Conservation (phyloP, 1,140 invertebrate genomes). For the Drosophila kanapiae region DNA sequence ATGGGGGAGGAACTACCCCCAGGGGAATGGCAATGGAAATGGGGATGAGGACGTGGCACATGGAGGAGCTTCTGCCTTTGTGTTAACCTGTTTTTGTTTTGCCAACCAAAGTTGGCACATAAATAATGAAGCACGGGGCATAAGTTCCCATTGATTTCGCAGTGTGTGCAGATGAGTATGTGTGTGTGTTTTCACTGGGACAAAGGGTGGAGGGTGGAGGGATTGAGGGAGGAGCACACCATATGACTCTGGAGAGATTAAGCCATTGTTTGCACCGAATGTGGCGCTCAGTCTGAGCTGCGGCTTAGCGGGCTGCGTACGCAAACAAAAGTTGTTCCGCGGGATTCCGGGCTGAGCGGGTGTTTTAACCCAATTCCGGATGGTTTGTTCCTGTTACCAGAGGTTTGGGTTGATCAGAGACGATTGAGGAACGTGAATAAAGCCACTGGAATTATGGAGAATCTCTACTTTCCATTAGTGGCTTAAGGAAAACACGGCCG, state of each 20-base stretch:
- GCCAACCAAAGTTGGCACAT: constrained; percentile 68
- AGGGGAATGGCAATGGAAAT: constrained; percentile 6
- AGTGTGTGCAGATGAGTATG: constrained; percentile 45
- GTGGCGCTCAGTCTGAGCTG: constrained; percentile 65
- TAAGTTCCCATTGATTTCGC: constrained; percentile 76
- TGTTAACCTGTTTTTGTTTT: constrained; percentile 55
- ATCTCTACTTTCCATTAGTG: constrained; percentile 1
- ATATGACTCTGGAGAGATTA: constrained; percentile 83
- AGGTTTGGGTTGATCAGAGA: neutral
- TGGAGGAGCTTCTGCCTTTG: constrained; percentile 42
- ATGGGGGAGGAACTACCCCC: constrained; percentile 1
- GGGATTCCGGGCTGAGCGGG: constrained; percentile 13
- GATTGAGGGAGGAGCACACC: constrained; percentile 26
- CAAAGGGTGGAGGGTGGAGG: constrained; percentile 8
- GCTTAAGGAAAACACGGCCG: neutral
- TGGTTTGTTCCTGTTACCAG: constrained; percentile 16
- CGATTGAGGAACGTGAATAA: neutral
- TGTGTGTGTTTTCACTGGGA: constrained; percentile 6
- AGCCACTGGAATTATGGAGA: constrained; percentile 7
- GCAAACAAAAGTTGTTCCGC: constrained; percentile 51
- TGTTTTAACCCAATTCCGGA: constrained; percentile 46
- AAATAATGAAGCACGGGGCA: constrained; percentile 73
- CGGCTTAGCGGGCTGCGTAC: constrained; percentile 71
- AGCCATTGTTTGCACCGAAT: constrained; percentile 76
- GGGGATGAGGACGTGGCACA: constrained; percentile 2